Evolutionary conservation across 2,888 invertebrate genomes (phyloP), one percentile per base, ranked within the genome.

Genomic region (Poecilus cupreus): DNA sequence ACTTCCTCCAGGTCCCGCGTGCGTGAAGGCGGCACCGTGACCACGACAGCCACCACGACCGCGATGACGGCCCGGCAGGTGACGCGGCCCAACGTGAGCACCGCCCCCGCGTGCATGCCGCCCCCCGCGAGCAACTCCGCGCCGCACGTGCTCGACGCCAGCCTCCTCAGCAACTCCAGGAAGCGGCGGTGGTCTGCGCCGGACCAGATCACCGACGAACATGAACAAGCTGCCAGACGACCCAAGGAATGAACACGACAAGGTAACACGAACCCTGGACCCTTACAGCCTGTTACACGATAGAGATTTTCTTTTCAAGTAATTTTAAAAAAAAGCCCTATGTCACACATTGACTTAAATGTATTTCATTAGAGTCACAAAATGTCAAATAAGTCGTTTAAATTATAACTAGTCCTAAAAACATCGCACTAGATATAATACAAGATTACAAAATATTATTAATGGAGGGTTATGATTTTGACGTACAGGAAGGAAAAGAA

Each of bases 181-280:
- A 89, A 90, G 82, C 83, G 89, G 82, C 87, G 91, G 70, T 91
- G 91, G 91, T 91, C 91, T 20, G 90, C 91, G 54, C 90, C 90
- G 1, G 91, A 90, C 83, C 89, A 89, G 84, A 89, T 89, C 84
- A 88, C 88, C 84, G 89, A 89, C 84, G 89, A 89, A 10, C 87
- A 88, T 37, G 87, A 88, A 82, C 86, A 87, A 83, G 86, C 85
- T 83, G 84, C 84, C 81, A 84, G 82, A 57, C 82, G 82, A 79
- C 84, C 83, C 80, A 84, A 82, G 82, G 83, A 81, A 60, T 81
- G 39, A 81, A 75, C 46, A 64, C 60, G 13, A 54, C 54, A 54
- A 18, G n/a, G n/a, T n/a, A n/a, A n/a, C n/a, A n/a, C n/a, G n/a
- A n/a, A n/a, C n/a, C n/a, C n/a, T n/a, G n/a, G n/a, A n/a, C n/a